These are phyloP conservation scores for Drosophila lacertosa DNA, from an alignment of 1,140 invertebrate genomes.

Conservation along the genomic window DNA sequence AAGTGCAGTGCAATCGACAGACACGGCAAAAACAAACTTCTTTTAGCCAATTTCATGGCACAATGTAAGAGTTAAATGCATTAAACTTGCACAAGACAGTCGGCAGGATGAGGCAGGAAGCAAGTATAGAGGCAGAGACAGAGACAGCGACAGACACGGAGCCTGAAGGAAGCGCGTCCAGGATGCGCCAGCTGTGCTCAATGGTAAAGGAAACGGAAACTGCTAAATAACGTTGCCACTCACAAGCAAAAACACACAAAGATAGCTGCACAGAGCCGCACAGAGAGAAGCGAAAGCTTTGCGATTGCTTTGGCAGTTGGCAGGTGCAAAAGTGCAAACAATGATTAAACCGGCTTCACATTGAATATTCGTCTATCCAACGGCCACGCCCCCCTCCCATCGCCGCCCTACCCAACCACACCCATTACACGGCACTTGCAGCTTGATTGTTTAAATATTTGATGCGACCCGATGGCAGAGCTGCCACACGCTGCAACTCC, in stretches of 20 bases:
- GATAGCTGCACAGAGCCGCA: not conserved
- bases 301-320: constrained; percentile 42
- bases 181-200: constrained; percentile 70
- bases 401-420: constrained; percentile 18
- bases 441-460: constrained; percentile 80
- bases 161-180: constrained; percentile 31
- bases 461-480: constrained; percentile 60
- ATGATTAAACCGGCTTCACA: constrained; percentile 54
- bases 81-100: constrained; percentile 72
- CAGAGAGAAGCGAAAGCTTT: constrained; percentile 5
- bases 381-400: not conserved
- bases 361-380: constrained; percentile 6
- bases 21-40: constrained; percentile 13
- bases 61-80: constrained; percentile 77
- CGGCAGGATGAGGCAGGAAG: not conserved
- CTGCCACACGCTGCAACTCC: constrained; percentile 17
- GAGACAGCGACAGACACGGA: not conserved
- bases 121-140: not conserved
- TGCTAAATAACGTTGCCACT: constrained; percentile 74
- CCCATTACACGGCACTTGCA: constrained; percentile 33
- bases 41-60: constrained; percentile 69
- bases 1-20: constrained; percentile 41
- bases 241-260: constrained; percentile 17
- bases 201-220: constrained; percentile 73
- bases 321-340: constrained; percentile 70